Conservation (phyloP, 2,797 vertebrate genomes). For the Sebastiscus tertius region DNA sequence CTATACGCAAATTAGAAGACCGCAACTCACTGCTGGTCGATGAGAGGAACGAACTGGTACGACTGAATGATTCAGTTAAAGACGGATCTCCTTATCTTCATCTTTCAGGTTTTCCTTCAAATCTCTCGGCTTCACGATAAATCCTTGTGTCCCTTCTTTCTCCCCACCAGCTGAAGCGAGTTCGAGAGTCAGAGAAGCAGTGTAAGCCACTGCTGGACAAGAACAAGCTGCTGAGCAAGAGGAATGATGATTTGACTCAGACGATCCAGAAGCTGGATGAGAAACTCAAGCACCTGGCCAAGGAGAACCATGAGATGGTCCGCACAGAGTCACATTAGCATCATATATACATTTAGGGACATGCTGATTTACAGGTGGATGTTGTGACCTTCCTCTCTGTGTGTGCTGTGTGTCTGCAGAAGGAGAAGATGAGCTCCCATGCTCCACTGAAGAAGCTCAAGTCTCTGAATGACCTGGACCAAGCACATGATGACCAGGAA, state of each 20-base stretch:
- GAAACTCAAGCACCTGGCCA: conserved; percentile 90
- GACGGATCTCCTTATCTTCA: neutral
- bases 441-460: conserved; percentile 95
- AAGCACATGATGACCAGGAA: conserved; percentile 97
- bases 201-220: conserved; percentile 97
- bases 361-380: neutral
- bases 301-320: conserved; percentile 98
- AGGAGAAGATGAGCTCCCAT: conserved; percentile 95
- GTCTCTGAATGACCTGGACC: conserved; percentile 97
- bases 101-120: neutral
- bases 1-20: conserved; percentile 94
- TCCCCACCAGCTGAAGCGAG: conserved; percentile 89
- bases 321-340: conserved; percentile 40
- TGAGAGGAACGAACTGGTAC: conserved; percentile 94
- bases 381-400: neutral
- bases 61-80: neutral
- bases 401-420: conserved; percentile 77
- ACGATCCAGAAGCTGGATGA: conserved; percentile 96
- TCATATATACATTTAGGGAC: neutral
- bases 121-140: neutral
- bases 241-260: conserved; percentile 95
- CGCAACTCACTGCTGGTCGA: conserved; percentile 94
- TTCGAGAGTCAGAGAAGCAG: conserved; percentile 96
- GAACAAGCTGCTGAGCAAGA: conserved; percentile 95
- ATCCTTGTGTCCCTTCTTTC: neutral